Evolutionary conservation across 2,113 vertebrate genomes (phyloP).

Genomic region (Sinocyclocheilus maitianheensis): DNA sequence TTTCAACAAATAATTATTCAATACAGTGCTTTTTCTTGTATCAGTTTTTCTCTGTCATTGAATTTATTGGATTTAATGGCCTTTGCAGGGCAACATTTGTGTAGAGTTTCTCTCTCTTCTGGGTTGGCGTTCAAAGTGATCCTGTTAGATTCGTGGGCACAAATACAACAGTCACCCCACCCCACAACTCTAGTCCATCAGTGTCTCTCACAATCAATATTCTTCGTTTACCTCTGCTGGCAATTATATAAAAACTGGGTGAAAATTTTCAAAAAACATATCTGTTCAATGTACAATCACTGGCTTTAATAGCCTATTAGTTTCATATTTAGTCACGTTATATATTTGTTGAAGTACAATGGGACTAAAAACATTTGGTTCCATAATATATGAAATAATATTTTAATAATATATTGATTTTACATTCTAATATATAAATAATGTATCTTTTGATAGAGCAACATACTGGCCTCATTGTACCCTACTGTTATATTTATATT

Average conservation of each 20-base stretch:
- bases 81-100: conserved; percentile 64
- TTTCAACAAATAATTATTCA: neutral
- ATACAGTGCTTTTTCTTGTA: neutral
- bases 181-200: neutral
- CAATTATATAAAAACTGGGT: neutral
- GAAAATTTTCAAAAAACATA: neutral
- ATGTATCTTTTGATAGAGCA: neutral
- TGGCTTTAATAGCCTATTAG: neutral
- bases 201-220: neutral
- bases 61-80: neutral
- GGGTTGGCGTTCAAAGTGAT: conserved; percentile 52
- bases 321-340: neutral
- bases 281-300: no score
- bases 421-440: neutral
- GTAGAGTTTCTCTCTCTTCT: conserved; percentile 37
- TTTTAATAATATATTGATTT: neutral
- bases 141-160: neutral
- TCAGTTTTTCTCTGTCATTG: neutral
- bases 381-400: neutral
- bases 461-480: neutral
- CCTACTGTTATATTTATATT: neutral
- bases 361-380: neutral
- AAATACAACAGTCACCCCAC: neutral
- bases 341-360: neutral
- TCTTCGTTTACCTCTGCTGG: conserved; percentile 6